phyloP scores from a whole-genome alignment of 2,113 vertebrate species.

The Siphamia tubifer region DNA sequence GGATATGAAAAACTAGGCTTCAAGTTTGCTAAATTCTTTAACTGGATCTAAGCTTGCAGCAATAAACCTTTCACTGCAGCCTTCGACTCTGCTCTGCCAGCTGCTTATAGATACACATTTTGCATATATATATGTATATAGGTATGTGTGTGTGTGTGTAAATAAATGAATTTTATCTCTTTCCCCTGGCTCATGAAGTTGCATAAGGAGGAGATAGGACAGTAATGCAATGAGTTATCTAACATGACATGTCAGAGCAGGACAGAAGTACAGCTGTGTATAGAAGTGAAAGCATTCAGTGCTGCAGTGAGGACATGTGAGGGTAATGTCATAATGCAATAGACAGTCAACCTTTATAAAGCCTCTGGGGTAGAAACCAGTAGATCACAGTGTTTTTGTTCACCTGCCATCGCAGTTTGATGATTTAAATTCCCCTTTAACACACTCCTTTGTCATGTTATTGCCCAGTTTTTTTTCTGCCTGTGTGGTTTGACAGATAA shows the following conservation, averaged over 20 bases:
- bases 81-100: conserved; percentile 4
- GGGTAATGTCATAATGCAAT: background rate
- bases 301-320: background rate
- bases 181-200: background rate
- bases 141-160: no score
- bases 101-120: conserved; percentile 5
- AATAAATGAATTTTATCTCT: no score
- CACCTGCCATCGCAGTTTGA: conserved; percentile 12
- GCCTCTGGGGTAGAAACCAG: background rate
- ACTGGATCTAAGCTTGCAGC: conserved; percentile 9
- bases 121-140: background rate
- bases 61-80: background rate
- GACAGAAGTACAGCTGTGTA: conserved; percentile 32
- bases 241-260: conserved; percentile 57
- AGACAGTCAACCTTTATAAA: background rate
- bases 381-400: conserved; percentile 19
- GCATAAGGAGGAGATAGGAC: conserved; percentile 1
- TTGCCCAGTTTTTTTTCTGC: background rate
- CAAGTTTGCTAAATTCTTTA: conserved; percentile 3
- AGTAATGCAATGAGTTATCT: conserved; percentile 39
- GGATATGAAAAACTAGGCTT: conserved; percentile 15
- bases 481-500: background rate
- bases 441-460: background rate
- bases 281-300: conserved; percentile 36
- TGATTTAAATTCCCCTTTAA: background rate